A percentile compares a stretch with the other conserved stretches of the same genome.
These are phyloP conservation scores for Scaptomyza cyrtandrae DNA, from an alignment of 2,888 invertebrate genomes.

Conservation along the genomic window DNA sequence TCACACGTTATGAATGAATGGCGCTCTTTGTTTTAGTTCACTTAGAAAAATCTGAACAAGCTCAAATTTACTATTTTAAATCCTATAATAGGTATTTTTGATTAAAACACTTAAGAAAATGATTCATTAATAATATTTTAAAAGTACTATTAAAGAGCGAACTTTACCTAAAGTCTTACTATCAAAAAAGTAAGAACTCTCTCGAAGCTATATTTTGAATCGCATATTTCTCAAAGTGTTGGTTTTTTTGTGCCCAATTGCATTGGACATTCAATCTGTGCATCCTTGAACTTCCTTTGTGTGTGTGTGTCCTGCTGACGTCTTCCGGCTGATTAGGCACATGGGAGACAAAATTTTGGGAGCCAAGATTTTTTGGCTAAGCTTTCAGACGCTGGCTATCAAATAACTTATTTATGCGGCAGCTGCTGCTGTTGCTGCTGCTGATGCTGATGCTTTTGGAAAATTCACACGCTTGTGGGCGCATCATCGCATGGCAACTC, in stretches of 20 bases:
- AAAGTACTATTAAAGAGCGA: not conserved
- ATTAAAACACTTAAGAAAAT: no score
- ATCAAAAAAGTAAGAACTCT: no score
- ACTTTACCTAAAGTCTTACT: not conserved
- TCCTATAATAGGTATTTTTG: no score
- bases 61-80: not conserved
- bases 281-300: conserved; percentile 73
- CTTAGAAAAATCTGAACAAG: not conserved
- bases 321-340: conserved; percentile 76
- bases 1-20: conserved; percentile 67
- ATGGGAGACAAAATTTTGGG: conserved; percentile 65
- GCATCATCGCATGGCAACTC: conserved; percentile 44
- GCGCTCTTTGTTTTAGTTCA: conserved; percentile 2
- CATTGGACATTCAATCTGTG: conserved; percentile 69
- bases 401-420: conserved; percentile 71
- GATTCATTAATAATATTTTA: no score
- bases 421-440: conserved; percentile 27
- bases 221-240: conserved; percentile 6
- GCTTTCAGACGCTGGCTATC: conserved; percentile 69
- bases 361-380: conserved; percentile 57
- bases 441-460: conserved; percentile 19
- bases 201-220: not conserved
- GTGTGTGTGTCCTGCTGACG: conserved; percentile 19
- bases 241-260: conserved; percentile 31
- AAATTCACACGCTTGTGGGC: conserved; percentile 67